Conservation (phyloP, 2,888 invertebrate genomes). For the Pseudococcus jackbeardsleyi region DNA sequence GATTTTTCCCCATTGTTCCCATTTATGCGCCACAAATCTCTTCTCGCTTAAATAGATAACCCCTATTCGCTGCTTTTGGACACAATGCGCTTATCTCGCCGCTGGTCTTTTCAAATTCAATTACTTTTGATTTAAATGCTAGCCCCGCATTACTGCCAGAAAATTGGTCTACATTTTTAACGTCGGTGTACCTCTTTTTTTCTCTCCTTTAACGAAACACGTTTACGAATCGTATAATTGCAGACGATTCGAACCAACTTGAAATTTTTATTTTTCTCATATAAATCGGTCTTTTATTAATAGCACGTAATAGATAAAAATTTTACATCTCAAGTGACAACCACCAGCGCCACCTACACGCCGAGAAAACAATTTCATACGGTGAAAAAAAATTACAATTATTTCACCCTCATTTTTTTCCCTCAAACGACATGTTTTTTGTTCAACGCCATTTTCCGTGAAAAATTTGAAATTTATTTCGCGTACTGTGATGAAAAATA, state of each 20-base stretch:
- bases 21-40: slow-evolving; percentile 59
- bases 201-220: neutral
- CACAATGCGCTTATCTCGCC: slow-evolving; percentile 58
- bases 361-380: neutral
- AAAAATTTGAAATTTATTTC: slow-evolving; percentile 33
- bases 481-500: slow-evolving; percentile 11
- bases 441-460: neutral
- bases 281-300: neutral
- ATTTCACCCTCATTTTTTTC: neutral
- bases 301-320: neutral
- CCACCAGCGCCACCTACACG: neutral
- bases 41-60: slow-evolving; percentile 58
- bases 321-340: neutral
- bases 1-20: slow-evolving; percentile 57
- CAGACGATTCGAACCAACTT: neutral
- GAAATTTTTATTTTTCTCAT: neutral
- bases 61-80: slow-evolving; percentile 47
- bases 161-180: slow-evolving; percentile 35
- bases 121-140: slow-evolving; percentile 59
- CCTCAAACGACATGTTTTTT: neutral
- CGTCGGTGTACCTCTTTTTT: slow-evolving; percentile 16
- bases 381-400: neutral
- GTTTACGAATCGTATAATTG: slow-evolving; percentile 25
- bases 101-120: slow-evolving; percentile 58
- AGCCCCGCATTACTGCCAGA: slow-evolving; percentile 30